These are phyloP conservation scores for Adrianichthys oophorus DNA, from an alignment of 2,797 vertebrate species.

Conservation along the genomic window DNA sequence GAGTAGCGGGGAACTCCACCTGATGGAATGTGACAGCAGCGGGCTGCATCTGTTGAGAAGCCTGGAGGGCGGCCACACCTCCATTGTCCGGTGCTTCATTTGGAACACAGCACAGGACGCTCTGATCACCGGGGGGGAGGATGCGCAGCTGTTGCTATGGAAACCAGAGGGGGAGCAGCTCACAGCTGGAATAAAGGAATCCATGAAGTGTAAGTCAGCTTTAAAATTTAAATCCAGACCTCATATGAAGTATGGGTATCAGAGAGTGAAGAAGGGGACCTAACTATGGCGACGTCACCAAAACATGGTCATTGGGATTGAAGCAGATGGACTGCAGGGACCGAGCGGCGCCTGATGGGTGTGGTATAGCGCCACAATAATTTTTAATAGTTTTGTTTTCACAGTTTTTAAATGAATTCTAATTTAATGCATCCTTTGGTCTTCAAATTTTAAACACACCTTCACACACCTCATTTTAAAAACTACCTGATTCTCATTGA, in stretches of 20 bases:
- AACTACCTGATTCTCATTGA: too few relatives aligned
- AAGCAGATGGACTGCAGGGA: too few relatives aligned
- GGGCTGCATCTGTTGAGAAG: constrained; percentile 76
- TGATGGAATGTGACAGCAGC: constrained; percentile 74
- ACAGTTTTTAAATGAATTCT: too few relatives aligned
- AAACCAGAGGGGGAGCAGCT: constrained; percentile 79
- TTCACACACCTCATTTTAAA: too few relatives aligned
- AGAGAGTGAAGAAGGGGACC: constrained; percentile 58
- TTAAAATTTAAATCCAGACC: constrained; percentile 82
- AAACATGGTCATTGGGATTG: too few relatives aligned
- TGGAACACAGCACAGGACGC: constrained; percentile 79
- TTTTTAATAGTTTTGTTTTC: too few relatives aligned
- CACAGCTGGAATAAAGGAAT: constrained; percentile 66
- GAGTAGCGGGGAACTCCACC: constrained; percentile 78
- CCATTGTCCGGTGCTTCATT: constrained; percentile 86
- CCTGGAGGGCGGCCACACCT: constrained; percentile 80
- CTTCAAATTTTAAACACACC: too few relatives aligned
- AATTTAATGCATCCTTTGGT: too few relatives aligned
- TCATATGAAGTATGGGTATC: constrained; percentile 74
- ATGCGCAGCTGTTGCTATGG: constrained; percentile 91
- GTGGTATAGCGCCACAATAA: too few relatives aligned
- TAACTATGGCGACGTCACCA: too few relatives aligned
- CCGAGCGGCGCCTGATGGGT: too few relatives aligned
- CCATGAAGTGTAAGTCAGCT: constrained; percentile 83
- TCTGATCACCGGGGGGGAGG: constrained; percentile 91